These are phyloP conservation scores for Apodemus agrarius DNA, from an alignment of 2,797 vertebrate species.

Conservation along the genomic window DNA sequence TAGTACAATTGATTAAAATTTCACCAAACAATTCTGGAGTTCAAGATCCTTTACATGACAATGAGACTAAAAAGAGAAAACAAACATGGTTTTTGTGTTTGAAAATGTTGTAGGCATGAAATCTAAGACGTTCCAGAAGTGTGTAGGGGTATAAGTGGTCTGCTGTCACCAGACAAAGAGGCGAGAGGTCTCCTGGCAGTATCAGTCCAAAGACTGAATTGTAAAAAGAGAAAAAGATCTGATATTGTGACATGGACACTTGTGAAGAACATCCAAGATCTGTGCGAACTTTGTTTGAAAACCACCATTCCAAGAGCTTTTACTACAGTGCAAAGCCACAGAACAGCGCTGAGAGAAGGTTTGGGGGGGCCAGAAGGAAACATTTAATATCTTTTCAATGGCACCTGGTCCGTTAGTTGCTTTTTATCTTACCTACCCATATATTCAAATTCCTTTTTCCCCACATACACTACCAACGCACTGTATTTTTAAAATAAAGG, in stretches of 20 bases:
- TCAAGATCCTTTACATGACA: not conserved
- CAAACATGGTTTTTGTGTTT: not conserved
- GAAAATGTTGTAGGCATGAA: not conserved
- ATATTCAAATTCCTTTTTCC: constrained; percentile 27
- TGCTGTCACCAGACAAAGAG: not conserved
- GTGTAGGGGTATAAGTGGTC: too few relatives aligned
- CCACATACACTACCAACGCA: not conserved
- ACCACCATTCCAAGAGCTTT: not conserved
- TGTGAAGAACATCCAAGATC: not conserved
- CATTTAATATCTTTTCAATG: constrained; percentile 9
- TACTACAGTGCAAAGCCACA: not conserved
- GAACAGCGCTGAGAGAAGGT: not conserved
- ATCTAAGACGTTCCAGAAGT: not conserved
- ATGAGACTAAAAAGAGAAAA: not conserved
- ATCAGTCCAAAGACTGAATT: not conserved
- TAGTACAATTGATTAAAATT: not conserved
- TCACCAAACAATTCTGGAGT: not conserved
- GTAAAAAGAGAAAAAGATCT: not conserved
- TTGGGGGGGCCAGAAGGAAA: constrained; percentile 13
- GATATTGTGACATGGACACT: not conserved
- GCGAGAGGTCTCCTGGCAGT: not conserved
- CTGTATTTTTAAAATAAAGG: constrained; percentile 42
- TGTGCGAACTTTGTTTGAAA: not conserved
- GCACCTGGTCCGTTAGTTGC: constrained; percentile 50
- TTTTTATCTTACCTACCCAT: constrained; percentile 65